phyloP scores from a whole-genome alignment of 2,113 vertebrate genomes.

The Sminthopsis crassicaudata region DNA sequence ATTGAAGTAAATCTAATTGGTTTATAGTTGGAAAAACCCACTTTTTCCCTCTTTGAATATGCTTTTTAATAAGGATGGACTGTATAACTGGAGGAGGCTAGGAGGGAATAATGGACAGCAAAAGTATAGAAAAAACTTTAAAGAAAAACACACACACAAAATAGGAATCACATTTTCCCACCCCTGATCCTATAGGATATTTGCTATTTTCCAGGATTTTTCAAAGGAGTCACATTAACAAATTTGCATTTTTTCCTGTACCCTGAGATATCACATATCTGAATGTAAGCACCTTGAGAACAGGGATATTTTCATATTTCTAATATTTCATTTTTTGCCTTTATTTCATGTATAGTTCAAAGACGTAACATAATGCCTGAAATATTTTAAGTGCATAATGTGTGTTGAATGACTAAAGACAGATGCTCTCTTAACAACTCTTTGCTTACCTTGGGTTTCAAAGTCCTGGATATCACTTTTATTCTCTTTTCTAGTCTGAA shows the following conservation, averaged over 20 bases:
- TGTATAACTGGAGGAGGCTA: background rate
- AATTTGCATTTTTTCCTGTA: background rate
- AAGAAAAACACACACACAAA: background rate
- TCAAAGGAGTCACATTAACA: background rate
- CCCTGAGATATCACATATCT: background rate
- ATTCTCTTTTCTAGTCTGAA: background rate
- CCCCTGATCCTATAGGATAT: background rate
- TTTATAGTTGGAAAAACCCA: background rate
- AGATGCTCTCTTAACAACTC: background rate
- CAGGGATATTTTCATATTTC: background rate
- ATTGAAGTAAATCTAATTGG: background rate
- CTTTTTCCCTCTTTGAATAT: background rate
- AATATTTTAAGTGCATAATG: background rate
- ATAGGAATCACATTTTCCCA: background rate
- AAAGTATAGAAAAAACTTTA: background rate
- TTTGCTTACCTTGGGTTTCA: background rate
- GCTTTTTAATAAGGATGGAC: background rate
- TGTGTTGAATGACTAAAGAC: background rate
- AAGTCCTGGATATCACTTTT: background rate
- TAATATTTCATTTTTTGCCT: background rate
- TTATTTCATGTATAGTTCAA: background rate
- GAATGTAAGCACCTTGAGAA: background rate
- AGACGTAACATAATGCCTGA: background rate
- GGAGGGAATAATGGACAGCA: background rate
- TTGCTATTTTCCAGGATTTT: background rate